phyloP scores from a whole-genome alignment of 1,140 invertebrate species.

The Drosophila ananassae region DNA sequence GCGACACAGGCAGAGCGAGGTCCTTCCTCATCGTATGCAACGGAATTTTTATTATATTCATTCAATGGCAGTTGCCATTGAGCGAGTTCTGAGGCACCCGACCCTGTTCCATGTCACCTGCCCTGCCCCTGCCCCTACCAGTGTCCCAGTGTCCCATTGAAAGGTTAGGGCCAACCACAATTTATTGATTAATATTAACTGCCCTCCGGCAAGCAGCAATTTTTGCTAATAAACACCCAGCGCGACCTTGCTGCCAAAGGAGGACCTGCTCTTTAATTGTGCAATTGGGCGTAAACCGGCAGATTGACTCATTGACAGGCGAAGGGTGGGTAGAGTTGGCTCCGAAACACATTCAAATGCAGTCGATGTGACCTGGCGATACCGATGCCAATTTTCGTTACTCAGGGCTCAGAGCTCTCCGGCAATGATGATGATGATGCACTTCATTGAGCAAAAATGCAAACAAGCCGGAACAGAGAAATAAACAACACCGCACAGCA shows the following conservation, averaged over 20 bases:
- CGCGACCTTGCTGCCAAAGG: conserved; percentile 57
- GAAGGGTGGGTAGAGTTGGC: neutral
- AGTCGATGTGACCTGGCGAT: conserved; percentile 37
- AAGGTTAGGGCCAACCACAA: conserved; percentile 65
- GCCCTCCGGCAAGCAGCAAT: conserved; percentile 34
- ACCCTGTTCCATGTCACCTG: neutral
- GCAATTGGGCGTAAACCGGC: conserved; percentile 58
- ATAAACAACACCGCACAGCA: conserved; percentile 36
- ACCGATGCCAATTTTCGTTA: conserved; percentile 39
- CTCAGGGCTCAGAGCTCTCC: neutral
- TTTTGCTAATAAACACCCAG: conserved; percentile 58
- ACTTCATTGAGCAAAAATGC: conserved; percentile 72
- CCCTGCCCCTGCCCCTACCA: too few relatives aligned
- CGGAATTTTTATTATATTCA: conserved; percentile 76
- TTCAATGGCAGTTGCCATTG: conserved; percentile 57
- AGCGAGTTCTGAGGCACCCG: conserved; percentile 36
- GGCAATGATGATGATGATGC: conserved; percentile 46
- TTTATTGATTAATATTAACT: conserved; percentile 79
- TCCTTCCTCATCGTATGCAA: conserved; percentile 48
- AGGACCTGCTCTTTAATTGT: conserved; percentile 65
- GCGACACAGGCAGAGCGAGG: conserved; percentile 46
- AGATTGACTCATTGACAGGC: conserved; percentile 50
- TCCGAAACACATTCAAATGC: conserved; percentile 18
- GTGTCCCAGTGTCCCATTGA: conserved; percentile 3
- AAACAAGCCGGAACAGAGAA: conserved; percentile 32